These are phyloP conservation scores for Eumaeus atala DNA, from an alignment of 1,140 invertebrate genomes.

Conservation along the genomic window DNA sequence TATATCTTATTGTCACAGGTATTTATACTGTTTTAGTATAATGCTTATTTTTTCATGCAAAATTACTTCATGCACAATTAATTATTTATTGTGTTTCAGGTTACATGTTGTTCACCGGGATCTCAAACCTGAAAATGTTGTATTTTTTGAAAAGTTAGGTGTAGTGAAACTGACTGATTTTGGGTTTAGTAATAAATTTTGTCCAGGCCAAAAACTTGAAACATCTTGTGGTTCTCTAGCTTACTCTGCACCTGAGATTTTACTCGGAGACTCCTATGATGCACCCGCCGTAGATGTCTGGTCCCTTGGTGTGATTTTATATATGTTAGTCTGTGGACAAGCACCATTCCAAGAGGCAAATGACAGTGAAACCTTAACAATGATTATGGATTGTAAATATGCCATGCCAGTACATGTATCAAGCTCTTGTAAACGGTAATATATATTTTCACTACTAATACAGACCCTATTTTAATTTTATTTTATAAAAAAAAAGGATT, in stretches of 20 bases:
- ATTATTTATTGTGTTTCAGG: constrained; percentile 42
- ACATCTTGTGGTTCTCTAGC: constrained; percentile 99
- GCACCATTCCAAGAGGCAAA: constrained; percentile 99
- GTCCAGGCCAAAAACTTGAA: constrained; percentile 96
- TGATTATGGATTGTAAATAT: constrained; percentile 99
- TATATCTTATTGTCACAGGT: constrained; percentile 97
- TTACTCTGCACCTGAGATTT: constrained; percentile 99
- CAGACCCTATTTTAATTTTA: not conserved
- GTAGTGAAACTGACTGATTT: constrained; percentile 99
- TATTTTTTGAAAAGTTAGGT: constrained; percentile 98
- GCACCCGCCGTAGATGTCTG: constrained; percentile 98
- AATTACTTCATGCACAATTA: not conserved
- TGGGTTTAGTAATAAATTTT: constrained; percentile 98
- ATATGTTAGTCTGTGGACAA: constrained; percentile 98
- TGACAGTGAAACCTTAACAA: constrained; percentile 98
- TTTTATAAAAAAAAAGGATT: not conserved
- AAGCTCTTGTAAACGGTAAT: constrained; percentile 86
- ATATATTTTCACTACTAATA: constrained; percentile 11
- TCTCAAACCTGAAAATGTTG: constrained; percentile 98
- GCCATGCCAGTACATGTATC: constrained; percentile 92
- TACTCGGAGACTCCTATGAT: constrained; percentile 96
- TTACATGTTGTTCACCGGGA: constrained; percentile 94
- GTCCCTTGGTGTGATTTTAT: constrained; percentile 98
- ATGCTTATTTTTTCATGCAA: not conserved
- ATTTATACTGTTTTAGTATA: constrained; percentile 42